Evolutionary conservation across 2,888 invertebrate genomes (phyloP).

Genomic region (Chaitophorus viminalis): DNA sequence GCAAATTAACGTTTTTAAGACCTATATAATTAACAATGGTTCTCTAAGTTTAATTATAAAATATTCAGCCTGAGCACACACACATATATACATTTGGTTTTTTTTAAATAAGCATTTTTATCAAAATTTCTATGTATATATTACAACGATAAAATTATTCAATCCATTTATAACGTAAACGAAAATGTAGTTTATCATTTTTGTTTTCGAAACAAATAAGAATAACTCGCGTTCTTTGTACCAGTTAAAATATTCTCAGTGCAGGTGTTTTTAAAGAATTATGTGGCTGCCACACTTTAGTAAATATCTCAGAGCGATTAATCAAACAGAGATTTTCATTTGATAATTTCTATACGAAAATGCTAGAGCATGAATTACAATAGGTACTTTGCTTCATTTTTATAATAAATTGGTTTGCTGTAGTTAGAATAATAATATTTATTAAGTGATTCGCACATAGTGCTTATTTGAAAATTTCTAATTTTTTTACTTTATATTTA

Average conservation of each 20-base stretch:
- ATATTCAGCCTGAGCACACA: not conserved
- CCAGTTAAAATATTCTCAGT: not conserved
- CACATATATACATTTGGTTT: not conserved
- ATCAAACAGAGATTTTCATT: not conserved
- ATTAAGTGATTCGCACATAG: not conserved
- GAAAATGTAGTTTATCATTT: conserved; percentile 9
- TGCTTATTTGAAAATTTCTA: not conserved
- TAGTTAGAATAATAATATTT: not conserved
- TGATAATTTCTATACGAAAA: not conserved
- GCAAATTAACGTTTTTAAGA: not conserved
- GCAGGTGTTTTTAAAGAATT: not conserved
- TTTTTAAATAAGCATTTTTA: not conserved
- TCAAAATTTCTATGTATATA: not conserved
- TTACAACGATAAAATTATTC: not conserved
- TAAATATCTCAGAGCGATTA: not conserved
- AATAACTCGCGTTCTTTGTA: not conserved
- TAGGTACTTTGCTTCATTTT: not conserved
- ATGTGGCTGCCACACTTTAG: not conserved
- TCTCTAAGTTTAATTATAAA: conserved; percentile 3
- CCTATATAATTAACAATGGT: conserved; percentile 15
- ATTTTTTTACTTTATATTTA: not conserved
- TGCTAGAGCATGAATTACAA: not conserved
- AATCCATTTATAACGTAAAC: not conserved
- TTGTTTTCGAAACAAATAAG: conserved; percentile 4
- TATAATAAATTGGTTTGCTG: not conserved